phyloP scores from a whole-genome alignment of 2,797 vertebrate genomes.

The Bryconaethiops microstoma region DNA sequence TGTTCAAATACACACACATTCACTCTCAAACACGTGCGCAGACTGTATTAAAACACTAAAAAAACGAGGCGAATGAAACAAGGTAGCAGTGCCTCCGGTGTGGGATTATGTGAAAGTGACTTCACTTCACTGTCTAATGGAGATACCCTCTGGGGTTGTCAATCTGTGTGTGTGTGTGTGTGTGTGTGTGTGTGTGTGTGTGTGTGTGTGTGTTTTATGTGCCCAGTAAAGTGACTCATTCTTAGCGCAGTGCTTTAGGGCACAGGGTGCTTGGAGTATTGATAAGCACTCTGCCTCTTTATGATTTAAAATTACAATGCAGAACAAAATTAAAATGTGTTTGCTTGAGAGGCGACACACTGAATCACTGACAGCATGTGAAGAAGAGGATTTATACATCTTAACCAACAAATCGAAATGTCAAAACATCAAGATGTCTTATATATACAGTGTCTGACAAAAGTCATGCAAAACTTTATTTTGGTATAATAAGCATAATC shows the following conservation, averaged over 20 bases:
- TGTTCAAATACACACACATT: background rate
- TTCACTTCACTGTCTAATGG: conserved; percentile 52
- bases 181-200: conserved; percentile 47
- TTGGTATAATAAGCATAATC: no score
- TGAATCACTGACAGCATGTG: background rate
- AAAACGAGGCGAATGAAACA: conserved; percentile 60
- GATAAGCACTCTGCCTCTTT: conserved; percentile 13
- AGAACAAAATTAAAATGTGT: background rate
- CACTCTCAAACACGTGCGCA: conserved; percentile 5
- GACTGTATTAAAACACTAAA: background rate
- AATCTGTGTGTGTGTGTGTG: conserved; percentile 46
- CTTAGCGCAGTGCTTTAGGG: conserved; percentile 10
- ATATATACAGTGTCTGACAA: no score
- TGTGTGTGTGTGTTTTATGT: conserved; percentile 39
- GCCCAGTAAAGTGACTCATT: background rate
- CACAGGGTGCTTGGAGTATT: conserved; percentile 1
- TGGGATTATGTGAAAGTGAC: conserved; percentile 66
- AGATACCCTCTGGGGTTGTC: conserved; percentile 50
- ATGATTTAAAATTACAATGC: background rate
- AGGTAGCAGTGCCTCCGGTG: conserved; percentile 63
- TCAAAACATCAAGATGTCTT: conserved; percentile 16
- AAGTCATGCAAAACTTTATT: no score
- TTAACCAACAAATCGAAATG: conserved; percentile 10
- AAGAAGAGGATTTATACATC: conserved; percentile 1
- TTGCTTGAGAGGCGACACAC: background rate